Evolutionary conservation across 2,888 invertebrate species (phyloP), one percentile per base, ranked within the genome.

Genomic region (Chaetogeoica ovagalla): DNA sequence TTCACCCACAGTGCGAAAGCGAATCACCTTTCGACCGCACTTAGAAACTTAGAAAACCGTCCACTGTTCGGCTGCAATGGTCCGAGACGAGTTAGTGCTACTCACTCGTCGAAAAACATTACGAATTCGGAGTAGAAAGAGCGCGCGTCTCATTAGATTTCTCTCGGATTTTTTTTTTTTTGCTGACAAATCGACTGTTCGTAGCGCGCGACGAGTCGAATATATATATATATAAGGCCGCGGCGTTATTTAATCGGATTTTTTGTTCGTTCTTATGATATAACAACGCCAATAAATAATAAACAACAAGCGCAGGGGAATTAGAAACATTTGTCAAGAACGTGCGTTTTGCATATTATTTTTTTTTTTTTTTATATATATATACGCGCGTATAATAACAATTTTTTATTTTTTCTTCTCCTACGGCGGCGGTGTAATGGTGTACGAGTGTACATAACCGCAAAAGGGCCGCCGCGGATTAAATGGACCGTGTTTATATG

Each of bases 241-340:
- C 23, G 21, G n/a, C 62, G 55, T 77, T 70, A 62, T 76, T 76
- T 68, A 48, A 52, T 68, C 69, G 37, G 69, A 19, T 30, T 30
- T 4, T 2, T 30, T 30, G 1, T 30, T 30, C 4, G 1, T 30
- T 30, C 30, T 30, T 30, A 30, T 4, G 30, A 23, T 77, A 60
- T 62, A 69, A 69, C 60, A 37, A 68, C 76, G 60, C 72, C 73
- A 21, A 59, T 59, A 76, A 76, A 76, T 60, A 68, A 76, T 68
- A 76, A 76, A 76, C 48, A 59, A 60, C 77, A 37, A 69, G 62
- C 43, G 59, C 65, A 13, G 66, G 63, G 21, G 55, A 71, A 63
- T 62, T 23, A 37, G 30, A 30, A 55, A 69, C 69, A 79, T 79
- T 79, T 79, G 79, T 79, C 79, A 79, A 70, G n/a, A 79, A 65